Percentiles rank a stretch among this genome's conserved stretches.
Conservation (phyloP, 2,797 vertebrate genomes). For the Gymnodraco acuticeps region DNA sequence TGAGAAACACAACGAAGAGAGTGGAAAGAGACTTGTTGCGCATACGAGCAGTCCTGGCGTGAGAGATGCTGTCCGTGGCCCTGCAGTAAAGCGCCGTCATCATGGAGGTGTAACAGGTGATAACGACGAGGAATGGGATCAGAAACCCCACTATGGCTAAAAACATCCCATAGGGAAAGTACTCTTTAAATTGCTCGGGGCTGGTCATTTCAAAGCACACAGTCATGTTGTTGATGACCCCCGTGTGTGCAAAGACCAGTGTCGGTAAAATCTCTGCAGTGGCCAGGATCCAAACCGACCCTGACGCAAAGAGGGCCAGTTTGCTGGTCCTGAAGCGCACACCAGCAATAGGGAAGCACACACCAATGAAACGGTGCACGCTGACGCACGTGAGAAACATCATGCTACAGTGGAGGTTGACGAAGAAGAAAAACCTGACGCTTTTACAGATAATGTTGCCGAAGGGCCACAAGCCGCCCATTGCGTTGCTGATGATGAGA, state of each 20-base stretch:
- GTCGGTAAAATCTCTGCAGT: constrained; percentile 69
- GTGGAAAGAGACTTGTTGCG: constrained; percentile 67
- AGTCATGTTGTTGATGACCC: constrained; percentile 36
- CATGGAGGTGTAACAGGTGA: constrained; percentile 70
- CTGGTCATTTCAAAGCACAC: constrained; percentile 75
- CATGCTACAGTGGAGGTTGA: constrained; percentile 78
- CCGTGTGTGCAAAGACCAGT: constrained; percentile 62
- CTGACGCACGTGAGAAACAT: constrained; percentile 80
- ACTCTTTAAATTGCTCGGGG: constrained; percentile 54
- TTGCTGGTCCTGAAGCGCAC: constrained; percentile 63
- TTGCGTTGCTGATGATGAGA: constrained; percentile 68
- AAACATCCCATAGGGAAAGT: constrained; percentile 66
- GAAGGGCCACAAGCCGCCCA: constrained; percentile 72
- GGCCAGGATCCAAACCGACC: constrained; percentile 67
- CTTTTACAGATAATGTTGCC: constrained; percentile 70
- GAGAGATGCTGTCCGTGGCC: background rate
- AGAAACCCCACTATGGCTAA: constrained; percentile 65
- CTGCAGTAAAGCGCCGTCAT: constrained; percentile 59
- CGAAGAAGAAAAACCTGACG: constrained; percentile 71
- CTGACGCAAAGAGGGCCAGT: constrained; percentile 37
- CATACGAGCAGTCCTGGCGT: background rate
- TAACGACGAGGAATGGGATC: constrained; percentile 66
- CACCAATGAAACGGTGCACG: constrained; percentile 72
- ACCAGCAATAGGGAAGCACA: constrained; percentile 74
- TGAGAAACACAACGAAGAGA: constrained; percentile 49